These are phyloP conservation scores for Cydia pomonella DNA, from an alignment of 1,140 invertebrate species.

Conservation along the genomic window DNA sequence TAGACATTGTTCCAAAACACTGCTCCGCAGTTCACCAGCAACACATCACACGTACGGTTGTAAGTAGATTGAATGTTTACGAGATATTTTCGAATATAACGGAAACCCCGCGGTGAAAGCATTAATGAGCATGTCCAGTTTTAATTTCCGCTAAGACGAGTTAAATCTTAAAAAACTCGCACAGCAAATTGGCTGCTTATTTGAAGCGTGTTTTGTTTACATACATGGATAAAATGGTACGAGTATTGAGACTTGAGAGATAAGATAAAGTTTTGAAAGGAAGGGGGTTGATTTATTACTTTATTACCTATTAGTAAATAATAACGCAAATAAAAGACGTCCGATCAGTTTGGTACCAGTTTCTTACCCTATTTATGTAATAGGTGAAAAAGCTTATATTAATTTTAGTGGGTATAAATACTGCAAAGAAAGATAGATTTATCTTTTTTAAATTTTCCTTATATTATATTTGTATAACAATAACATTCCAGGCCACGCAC, in stretches of 20 bases:
- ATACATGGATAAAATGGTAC: too few relatives aligned
- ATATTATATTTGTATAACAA: background rate
- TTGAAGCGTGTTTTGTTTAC: background rate
- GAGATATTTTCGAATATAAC: conserved; percentile 61
- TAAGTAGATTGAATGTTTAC: conserved; percentile 57
- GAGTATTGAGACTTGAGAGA: too few relatives aligned
- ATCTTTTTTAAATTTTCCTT: too few relatives aligned
- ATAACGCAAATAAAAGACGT: background rate
- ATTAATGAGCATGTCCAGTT: conserved; percentile 64
- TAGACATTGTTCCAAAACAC: background rate
- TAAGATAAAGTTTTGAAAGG: background rate
- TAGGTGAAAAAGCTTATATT: too few relatives aligned
- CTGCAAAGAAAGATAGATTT: too few relatives aligned
- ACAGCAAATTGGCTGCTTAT: conserved; percentile 26
- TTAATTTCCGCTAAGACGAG: conserved; percentile 60
- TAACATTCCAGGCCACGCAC: background rate
- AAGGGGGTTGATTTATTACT: background rate
- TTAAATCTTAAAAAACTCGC: conserved; percentile 29
- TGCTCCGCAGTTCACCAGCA: background rate
- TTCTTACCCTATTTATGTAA: too few relatives aligned
- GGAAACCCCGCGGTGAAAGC: conserved; percentile 65
- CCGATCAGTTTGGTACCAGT: background rate
- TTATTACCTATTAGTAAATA: background rate
- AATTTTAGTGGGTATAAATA: too few relatives aligned
- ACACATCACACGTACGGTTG: conserved; percentile 4